Conservation (phyloP, 2,113 vertebrate genomes). For the Ammospiza caudacuta region DNA sequence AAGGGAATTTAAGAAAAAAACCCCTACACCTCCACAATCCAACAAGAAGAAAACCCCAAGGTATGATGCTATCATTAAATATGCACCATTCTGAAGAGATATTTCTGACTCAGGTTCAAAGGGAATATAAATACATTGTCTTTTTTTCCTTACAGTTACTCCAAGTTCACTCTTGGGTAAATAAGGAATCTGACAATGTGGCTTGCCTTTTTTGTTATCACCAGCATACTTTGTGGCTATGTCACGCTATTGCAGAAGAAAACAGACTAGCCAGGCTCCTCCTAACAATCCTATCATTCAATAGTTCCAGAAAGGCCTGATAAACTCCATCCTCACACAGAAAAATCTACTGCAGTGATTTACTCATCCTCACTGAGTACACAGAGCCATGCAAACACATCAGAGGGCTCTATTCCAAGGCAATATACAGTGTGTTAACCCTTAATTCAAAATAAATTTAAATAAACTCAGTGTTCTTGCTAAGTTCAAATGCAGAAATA, state of each 20-base stretch:
- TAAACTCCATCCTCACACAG: neutral
- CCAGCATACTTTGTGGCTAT: neutral
- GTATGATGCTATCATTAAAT: neutral
- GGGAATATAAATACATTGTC: neutral
- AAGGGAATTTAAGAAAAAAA: neutral
- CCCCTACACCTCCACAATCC: neutral
- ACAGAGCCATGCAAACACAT: neutral
- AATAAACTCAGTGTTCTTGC: neutral
- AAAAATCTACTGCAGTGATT: neutral
- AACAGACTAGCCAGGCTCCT: neutral
- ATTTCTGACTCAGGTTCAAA: neutral
- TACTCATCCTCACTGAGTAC: neutral
- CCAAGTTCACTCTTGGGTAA: neutral
- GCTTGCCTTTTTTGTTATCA: neutral
- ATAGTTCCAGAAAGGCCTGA: neutral
- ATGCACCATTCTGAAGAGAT: neutral
- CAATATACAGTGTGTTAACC: neutral
- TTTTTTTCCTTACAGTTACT: neutral
- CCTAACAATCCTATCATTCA: neutral
- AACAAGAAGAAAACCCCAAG: neutral
- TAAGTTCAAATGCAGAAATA: neutral
- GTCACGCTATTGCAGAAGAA: neutral
- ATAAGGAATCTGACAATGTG: neutral
- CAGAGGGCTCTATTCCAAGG: neutral
- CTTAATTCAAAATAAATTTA: neutral